Conservation (phyloP, 2,888 invertebrate species). For the Platycheirus albimanus region DNA sequence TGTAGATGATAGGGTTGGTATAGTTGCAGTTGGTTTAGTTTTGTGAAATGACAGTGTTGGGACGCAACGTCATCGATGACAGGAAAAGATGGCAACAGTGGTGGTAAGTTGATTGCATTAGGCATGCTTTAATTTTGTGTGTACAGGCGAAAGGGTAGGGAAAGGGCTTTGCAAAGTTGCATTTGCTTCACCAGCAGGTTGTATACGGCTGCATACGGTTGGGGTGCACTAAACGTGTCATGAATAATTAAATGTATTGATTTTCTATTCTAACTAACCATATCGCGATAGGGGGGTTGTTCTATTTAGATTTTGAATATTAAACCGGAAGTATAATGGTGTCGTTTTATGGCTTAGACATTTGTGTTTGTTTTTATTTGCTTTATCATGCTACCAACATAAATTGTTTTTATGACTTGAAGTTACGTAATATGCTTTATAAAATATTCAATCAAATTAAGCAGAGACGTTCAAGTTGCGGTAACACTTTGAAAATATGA, state of each 20-base stretch:
- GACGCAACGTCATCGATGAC: constrained; percentile 60
- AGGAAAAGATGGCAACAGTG: constrained; percentile 34
- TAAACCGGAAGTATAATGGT: constrained; percentile 36
- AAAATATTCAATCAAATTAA: too few relatives aligned
- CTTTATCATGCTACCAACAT: too few relatives aligned
- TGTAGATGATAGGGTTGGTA: constrained; percentile 15
- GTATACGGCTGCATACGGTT: too few relatives aligned
- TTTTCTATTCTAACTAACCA: constrained; percentile 27
- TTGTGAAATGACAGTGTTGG: constrained; percentile 41
- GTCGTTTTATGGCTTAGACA: constrained; percentile 14
- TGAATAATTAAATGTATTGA: constrained; percentile 41
- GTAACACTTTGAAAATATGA: too few relatives aligned
- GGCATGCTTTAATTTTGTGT: constrained; percentile 42
- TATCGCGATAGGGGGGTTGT: neutral
- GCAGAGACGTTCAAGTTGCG: too few relatives aligned
- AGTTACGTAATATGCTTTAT: too few relatives aligned
- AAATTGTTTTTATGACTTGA: too few relatives aligned
- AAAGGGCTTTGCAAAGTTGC: neutral
- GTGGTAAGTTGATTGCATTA: constrained; percentile 62
- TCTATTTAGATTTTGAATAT: constrained; percentile 31
- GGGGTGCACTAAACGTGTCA: constrained; percentile 13
- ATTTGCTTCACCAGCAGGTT: neutral
- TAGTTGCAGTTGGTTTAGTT: constrained; percentile 35
- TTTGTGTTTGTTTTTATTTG: neutral
- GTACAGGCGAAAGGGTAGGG: neutral